Conservation (phyloP, 2,888 invertebrate species). For the Cheiracanthium punctorium region DNA sequence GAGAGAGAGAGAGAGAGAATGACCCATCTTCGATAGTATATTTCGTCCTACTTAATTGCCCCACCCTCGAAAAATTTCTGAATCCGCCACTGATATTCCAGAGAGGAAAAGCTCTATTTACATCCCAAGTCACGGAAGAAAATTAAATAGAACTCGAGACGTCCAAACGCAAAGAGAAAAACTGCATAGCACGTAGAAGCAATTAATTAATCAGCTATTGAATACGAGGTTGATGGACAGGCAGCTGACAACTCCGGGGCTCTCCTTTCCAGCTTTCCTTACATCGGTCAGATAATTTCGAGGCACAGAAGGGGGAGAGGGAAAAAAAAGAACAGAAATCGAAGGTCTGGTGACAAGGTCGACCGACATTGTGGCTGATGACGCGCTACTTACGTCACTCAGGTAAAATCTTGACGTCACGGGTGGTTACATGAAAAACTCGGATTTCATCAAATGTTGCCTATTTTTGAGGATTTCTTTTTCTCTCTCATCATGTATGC, state of each 20-base stretch:
- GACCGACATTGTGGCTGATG: constrained; percentile 4
- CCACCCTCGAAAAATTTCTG: no score
- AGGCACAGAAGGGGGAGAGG: not conserved
- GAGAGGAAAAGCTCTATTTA: no score
- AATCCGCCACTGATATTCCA: no score
- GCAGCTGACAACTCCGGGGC: constrained; percentile 8
- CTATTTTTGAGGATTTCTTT: not conserved
- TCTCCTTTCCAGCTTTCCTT: no score
- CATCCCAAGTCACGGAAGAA: no score
- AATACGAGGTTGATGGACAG: not conserved
- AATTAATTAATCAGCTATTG: not conserved
- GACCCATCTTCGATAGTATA: no score
- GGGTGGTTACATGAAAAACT: not conserved
- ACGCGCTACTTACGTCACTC: constrained; percentile 32
- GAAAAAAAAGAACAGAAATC: constrained; percentile 8
- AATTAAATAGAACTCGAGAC: no score
- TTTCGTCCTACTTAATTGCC: no score
- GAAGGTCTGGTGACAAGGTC: constrained; percentile 64
- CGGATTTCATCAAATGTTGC: not conserved
- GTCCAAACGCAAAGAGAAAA: not conserved
- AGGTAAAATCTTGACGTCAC: constrained; percentile 34
- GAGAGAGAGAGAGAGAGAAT: no score
- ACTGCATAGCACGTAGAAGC: not conserved
- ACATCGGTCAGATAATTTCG: not conserved
- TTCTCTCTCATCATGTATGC: not conserved